Evolutionary conservation across 2,888 invertebrate genomes (phyloP), one percentile per base, ranked within the genome.

Genomic region (Gari tellinella): DNA sequence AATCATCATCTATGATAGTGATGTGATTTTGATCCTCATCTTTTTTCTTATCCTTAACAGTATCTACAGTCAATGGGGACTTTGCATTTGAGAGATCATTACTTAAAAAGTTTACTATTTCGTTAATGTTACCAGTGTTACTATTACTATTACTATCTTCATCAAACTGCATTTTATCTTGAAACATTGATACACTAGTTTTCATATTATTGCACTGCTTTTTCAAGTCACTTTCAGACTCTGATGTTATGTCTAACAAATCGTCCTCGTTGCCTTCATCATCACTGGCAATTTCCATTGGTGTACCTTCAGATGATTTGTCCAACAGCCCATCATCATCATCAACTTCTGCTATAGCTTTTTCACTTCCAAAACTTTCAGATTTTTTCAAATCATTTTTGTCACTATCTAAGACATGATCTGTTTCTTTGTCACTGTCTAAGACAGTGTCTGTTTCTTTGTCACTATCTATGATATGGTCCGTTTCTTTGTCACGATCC

Each of bases 221-320:
- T 7, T 31, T 31, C 31, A 31, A 31, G 31, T 17, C n/a, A 37
- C 7, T 38, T 10, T n/a, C 38, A 37, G 53, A 25, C 12, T 38
- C 19, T 53, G 14, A 3, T 19, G 53, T 19, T 17, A 53, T 38
- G 12, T 17, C 17, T 38, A 53, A 19, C 38, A 53, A 53, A 38
- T 38, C 37, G 17, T 53, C 53, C 19, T 53, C 53, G 8, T 38
- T 53, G 12, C 38, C 53, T 15, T 53, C 53, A 14, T 38, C 38
- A 31, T 77, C 77, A 72, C 72, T 76, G 15, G 64, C 72, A 25
- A 76, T 56, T 19, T 72, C 76, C 72, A 76, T 73, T n/a, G 43
- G 37, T 21, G 60, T 60, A 40, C 64, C 73, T 12, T 68, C 73
- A 0, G 67, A 66, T 17, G 38, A 8, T 19, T n/a, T 38, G 12